These are phyloP conservation scores for Crioceris asparagi DNA, from an alignment of 2,888 invertebrate species.

Conservation along the genomic window DNA sequence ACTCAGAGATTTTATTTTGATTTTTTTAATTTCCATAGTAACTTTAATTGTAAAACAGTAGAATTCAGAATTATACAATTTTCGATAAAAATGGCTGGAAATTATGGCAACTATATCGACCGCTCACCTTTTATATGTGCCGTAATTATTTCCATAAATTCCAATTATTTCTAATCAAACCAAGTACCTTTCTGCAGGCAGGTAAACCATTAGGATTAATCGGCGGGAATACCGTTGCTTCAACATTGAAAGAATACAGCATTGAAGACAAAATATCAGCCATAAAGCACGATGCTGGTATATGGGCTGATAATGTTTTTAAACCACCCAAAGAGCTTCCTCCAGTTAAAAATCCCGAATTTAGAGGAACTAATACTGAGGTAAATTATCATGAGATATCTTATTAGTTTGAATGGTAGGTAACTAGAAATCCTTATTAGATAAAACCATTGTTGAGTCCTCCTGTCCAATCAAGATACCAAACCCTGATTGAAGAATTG, in stretches of 20 bases:
- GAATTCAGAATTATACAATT: not conserved
- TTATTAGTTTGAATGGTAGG: not conserved
- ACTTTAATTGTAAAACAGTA: too few species aligned
- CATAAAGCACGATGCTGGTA: conserved; percentile 27
- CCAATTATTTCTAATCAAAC: not conserved
- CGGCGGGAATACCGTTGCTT: conserved; percentile 20
- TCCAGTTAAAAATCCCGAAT: conserved; percentile 20
- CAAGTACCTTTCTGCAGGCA: conserved; percentile 24
- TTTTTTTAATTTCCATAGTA: too few species aligned
- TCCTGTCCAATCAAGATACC: conserved; percentile 36
- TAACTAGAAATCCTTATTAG: conserved; percentile 17
- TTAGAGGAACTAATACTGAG: conserved; percentile 24
- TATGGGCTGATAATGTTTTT: conserved; percentile 20
- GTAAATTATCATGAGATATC: conserved; percentile 4
- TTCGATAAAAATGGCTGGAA: conserved; percentile 24
- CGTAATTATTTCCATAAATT: conserved; percentile 4
- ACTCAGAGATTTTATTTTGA: too few species aligned
- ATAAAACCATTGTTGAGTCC: conserved; percentile 27
- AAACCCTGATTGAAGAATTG: conserved; percentile 38
- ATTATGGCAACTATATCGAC: conserved; percentile 30
- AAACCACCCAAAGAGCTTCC: conserved; percentile 18
- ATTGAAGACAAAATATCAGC: conserved; percentile 28
- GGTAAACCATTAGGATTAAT: conserved; percentile 25
- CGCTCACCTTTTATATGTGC: conserved; percentile 24
- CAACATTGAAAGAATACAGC: conserved; percentile 25